Evolutionary conservation across 2,888 invertebrate genomes (phyloP).

Genomic region (Himalopsyche anomala): DNA sequence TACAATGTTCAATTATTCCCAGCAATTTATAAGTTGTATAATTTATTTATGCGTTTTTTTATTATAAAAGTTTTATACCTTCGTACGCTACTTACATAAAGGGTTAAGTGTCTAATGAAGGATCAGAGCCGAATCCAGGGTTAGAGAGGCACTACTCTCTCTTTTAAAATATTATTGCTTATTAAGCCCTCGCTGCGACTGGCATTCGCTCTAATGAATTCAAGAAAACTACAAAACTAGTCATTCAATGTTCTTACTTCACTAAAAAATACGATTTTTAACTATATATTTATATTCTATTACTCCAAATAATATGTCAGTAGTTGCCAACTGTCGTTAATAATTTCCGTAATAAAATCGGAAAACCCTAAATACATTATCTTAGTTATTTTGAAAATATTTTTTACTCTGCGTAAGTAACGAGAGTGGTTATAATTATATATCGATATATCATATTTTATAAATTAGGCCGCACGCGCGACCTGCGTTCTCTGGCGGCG

Average conservation of each 20-base stretch:
- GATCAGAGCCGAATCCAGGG: conserved; percentile 51
- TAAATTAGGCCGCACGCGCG: conserved; percentile 57
- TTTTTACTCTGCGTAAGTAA: conserved; percentile 47
- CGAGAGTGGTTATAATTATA: conserved; percentile 9
- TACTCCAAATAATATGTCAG: conserved; percentile 53
- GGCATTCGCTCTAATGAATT: conserved; percentile 12
- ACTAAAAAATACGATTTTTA: conserved; percentile 62
- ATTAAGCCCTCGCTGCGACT: conserved; percentile 52
- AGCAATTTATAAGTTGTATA: conserved; percentile 52
- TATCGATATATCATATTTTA: conserved; percentile 15
- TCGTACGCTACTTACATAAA: conserved; percentile 63
- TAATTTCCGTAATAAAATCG: conserved; percentile 59
- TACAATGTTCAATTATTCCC: neutral
- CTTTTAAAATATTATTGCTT: conserved; percentile 65
- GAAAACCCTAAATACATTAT: conserved; percentile 62
- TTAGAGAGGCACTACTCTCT: conserved; percentile 48
- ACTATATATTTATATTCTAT: conserved; percentile 56
- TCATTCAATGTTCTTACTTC: conserved; percentile 61
- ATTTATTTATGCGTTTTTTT: conserved; percentile 63
- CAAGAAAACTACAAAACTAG: conserved; percentile 63
- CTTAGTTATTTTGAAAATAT: conserved; percentile 52
- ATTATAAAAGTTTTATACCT: conserved; percentile 56
- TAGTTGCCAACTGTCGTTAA: conserved; percentile 51
- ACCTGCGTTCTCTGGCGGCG: conserved; percentile 45
- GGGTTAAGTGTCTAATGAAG: conserved; percentile 60